Conservation (phyloP, 2,888 invertebrate species). For the Endotricha flammealis region DNA sequence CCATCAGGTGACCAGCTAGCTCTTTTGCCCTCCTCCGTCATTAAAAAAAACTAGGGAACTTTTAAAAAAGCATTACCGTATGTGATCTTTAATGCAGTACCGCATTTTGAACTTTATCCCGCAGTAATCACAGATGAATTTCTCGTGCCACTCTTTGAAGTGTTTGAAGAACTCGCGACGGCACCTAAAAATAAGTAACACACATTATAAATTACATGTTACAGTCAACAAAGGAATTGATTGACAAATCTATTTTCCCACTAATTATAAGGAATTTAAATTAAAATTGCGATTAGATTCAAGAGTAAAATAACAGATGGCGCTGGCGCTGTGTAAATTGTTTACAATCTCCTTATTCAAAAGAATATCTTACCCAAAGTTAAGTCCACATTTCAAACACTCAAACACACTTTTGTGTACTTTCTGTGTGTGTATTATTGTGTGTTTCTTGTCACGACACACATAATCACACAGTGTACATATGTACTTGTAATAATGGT, state of each 20-base stretch:
- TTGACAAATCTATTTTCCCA: no score
- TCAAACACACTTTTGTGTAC: conserved; percentile 27
- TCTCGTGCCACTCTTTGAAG: conserved; percentile 40
- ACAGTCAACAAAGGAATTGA: no score
- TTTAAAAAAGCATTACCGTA: conserved; percentile 27
- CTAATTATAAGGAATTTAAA: no score
- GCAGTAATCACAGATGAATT: conserved; percentile 39
- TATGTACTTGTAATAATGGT: conserved; percentile 24
- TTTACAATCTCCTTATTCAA: no score
- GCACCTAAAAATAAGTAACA: conserved; percentile 27
- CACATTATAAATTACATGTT: no score
- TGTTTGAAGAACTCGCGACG: conserved; percentile 37
- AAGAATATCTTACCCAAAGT: conserved; percentile 36
- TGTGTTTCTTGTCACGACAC: conserved; percentile 14
- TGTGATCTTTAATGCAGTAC: conserved; percentile 43
- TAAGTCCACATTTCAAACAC: conserved; percentile 33
- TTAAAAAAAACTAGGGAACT: background rate
- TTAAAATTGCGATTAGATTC: background rate
- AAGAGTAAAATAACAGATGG: no score
- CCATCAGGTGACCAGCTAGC: no score
- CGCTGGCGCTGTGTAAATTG: no score
- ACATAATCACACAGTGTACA: conserved; percentile 28
- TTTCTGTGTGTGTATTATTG: conserved; percentile 16
- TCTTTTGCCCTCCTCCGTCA: no score
- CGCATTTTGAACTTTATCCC: conserved; percentile 45